Evolutionary conservation across 2,888 invertebrate species (phyloP).

Genomic region (Mayetiola destructor): DNA sequence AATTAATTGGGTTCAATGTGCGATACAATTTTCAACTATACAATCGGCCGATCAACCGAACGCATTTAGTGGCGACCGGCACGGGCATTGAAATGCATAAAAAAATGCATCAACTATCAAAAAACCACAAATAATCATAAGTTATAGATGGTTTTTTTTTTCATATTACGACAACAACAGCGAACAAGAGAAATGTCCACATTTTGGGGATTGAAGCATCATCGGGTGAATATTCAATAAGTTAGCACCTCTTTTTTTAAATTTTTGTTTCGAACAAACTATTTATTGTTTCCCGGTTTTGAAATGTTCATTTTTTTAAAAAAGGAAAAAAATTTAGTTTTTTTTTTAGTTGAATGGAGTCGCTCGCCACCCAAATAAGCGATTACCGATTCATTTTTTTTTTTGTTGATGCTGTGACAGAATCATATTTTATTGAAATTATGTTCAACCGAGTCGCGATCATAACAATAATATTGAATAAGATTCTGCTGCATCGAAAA

Average conservation of each 20-base stretch:
- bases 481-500: neutral
- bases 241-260: neutral
- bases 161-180: too few relatives aligned
- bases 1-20: slow-evolving; percentile 12
- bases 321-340: too few relatives aligned
- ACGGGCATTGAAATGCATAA: neutral
- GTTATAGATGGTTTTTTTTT: too few relatives aligned
- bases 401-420: neutral
- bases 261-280: neutral
- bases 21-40: slow-evolving; percentile 9
- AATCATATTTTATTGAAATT: neutral
- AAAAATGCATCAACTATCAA: neutral
- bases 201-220: too few relatives aligned
- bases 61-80: slow-evolving; percentile 2
- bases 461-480: neutral
- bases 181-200: too few relatives aligned
- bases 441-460: neutral
- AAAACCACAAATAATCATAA: neutral
- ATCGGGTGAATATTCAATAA: neutral
- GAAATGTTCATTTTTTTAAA: neutral
- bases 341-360: neutral
- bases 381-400: neutral
- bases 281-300: neutral
- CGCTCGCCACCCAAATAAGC: neutral
- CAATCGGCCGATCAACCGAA: too few relatives aligned